Percentiles rank a stretch among this genome's conserved stretches.
These are phyloP conservation scores for Dicycla oo DNA, from an alignment of 2,888 invertebrate species.

Conservation along the genomic window DNA sequence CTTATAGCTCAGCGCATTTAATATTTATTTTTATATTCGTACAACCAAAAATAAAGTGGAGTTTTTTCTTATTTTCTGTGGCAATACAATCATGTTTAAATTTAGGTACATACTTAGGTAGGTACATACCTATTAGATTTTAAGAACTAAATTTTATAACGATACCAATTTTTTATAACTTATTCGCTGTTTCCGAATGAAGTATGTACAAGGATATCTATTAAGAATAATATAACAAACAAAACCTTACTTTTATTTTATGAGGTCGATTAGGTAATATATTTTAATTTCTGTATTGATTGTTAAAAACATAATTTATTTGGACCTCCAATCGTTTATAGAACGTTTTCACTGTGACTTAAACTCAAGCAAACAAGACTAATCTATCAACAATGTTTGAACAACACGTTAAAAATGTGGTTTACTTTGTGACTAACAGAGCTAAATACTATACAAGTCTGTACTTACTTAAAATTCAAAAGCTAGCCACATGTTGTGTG, in stretches of 20 bases:
- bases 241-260: not conserved
- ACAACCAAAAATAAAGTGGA: not conserved
- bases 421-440: slow-evolving; percentile 52
- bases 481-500: slow-evolving; percentile 63
- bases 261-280: not conserved
- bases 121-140: not conserved
- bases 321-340: not conserved
- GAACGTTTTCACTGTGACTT: not conserved
- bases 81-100: not conserved
- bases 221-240: not conserved
- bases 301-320: not conserved
- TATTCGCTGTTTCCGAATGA: not conserved
- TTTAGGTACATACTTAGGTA: not conserved
- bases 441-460: slow-evolving; percentile 33
- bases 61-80: not conserved
- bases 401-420: slow-evolving; percentile 50
- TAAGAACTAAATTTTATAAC: not conserved
- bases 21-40: slow-evolving; percentile 3
- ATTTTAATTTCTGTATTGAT: not conserved
- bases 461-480: slow-evolving; percentile 56
- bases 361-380: slow-evolving; percentile 10
- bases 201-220: not conserved
- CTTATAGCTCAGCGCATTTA: not conserved
- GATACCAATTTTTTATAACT: not conserved
- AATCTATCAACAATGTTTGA: slow-evolving; percentile 39